These are phyloP conservation scores for Macrophya alboannulata DNA, from an alignment of 2,888 invertebrate species.

Conservation along the genomic window DNA sequence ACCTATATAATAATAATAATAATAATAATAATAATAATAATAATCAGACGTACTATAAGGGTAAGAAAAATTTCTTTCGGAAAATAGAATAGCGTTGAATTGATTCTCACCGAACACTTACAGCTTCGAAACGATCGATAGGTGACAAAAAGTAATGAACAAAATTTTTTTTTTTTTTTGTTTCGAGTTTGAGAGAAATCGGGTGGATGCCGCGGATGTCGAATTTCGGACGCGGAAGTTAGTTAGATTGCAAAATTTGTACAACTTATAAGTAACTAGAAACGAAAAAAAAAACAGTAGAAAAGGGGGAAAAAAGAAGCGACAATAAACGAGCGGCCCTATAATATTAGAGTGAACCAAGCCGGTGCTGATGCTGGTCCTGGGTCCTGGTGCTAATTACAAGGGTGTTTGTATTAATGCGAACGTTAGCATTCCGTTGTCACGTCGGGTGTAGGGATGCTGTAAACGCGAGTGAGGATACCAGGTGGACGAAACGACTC, in stretches of 20 bases:
- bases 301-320: neutral
- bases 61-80: neutral
- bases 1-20: neutral
- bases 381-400: slow-evolving; percentile 70
- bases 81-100: neutral
- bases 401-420: slow-evolving; percentile 73
- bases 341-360: slow-evolving; percentile 52
- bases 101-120: too few relatives aligned
- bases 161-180: too few relatives aligned
- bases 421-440: slow-evolving; percentile 73
- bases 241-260: too few relatives aligned
- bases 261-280: neutral
- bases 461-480: slow-evolving; percentile 61
- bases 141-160: too few relatives aligned
- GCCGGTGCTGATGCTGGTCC: slow-evolving; percentile 60
- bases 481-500: slow-evolving; percentile 71
- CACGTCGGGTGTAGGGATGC: slow-evolving; percentile 54
- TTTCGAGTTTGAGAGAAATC: too few relatives aligned
- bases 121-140: too few relatives aligned
- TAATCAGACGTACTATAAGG: too few relatives aligned
- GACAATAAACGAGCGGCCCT: neutral
- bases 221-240: too few relatives aligned
- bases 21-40: too few relatives aligned
- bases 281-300: too few relatives aligned
- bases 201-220: too few relatives aligned